Conservation (phyloP, 2,888 invertebrate genomes). For the Harmothoe impar region DNA sequence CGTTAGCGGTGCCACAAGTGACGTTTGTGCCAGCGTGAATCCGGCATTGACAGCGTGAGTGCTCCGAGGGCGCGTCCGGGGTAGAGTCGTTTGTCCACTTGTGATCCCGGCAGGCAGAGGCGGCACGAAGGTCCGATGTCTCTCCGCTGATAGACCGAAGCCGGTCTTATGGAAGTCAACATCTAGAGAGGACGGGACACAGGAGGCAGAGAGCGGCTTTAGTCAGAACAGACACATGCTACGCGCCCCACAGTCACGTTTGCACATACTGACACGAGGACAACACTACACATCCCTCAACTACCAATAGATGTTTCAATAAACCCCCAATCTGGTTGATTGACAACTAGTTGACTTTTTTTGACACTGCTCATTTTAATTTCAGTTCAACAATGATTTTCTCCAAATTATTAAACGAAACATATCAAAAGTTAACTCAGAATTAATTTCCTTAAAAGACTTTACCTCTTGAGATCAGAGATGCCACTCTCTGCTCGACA, state of each 20-base stretch:
- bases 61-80: slow-evolving; percentile 51
- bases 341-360: no score
- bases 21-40: slow-evolving; percentile 27
- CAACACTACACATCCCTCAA: neutral
- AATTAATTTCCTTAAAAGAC: no score
- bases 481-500: no score
- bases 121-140: slow-evolving; percentile 3
- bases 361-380: no score
- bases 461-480: no score
- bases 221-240: slow-evolving; percentile 47
- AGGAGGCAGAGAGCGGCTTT: slow-evolving; percentile 51
- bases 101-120: slow-evolving; percentile 40
- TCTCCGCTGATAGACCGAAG: slow-evolving; percentile 70
- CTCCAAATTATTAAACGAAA: no score
- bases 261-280: neutral
- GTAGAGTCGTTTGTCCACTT: slow-evolving; percentile 50
- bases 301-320: no score
- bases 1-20: slow-evolving; percentile 52
- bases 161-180: slow-evolving; percentile 76
- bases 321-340: no score
- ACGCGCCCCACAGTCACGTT: neutral
- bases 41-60: slow-evolving; percentile 54
- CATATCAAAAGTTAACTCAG: no score
- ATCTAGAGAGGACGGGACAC: slow-evolving; percentile 67
- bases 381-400: no score